These are phyloP conservation scores for Sphaerodactylus townsendi DNA, from an alignment of 2,113 vertebrate genomes.

Conservation along the genomic window DNA sequence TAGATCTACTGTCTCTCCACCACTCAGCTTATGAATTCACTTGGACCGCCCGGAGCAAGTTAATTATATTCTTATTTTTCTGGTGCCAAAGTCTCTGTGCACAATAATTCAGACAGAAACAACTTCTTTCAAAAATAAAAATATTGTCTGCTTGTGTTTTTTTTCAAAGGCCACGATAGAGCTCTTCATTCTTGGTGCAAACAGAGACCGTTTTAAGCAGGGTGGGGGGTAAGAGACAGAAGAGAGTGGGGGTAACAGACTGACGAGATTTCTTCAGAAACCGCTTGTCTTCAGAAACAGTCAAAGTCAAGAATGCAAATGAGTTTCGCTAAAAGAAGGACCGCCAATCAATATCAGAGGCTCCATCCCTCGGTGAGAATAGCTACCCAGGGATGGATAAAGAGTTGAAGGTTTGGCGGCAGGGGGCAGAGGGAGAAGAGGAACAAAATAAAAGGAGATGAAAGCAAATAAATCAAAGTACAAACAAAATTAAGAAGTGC, in stretches of 20 bases:
- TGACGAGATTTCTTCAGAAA: slow-evolving; percentile 61
- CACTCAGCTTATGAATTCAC: background rate
- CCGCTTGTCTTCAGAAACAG: slow-evolving; percentile 63
- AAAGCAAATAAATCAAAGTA: slow-evolving; percentile 43
- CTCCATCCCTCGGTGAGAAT: slow-evolving; percentile 45
- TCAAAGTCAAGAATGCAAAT: slow-evolving; percentile 69
- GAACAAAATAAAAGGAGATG: slow-evolving; percentile 24
- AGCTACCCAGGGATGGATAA: slow-evolving; percentile 58
- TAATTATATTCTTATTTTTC: slow-evolving; percentile 40
- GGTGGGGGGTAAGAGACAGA: background rate
- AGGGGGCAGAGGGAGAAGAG: background rate
- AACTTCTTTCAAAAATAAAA: slow-evolving; percentile 33
- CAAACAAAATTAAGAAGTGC: slow-evolving; percentile 21
- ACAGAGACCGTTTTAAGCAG: slow-evolving; percentile 60
- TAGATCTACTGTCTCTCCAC: background rate
- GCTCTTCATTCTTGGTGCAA: slow-evolving; percentile 58
- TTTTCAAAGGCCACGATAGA: slow-evolving; percentile 18
- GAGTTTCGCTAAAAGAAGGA: slow-evolving; percentile 60
- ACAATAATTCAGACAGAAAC: slow-evolving; percentile 48
- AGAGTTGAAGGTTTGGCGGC: slow-evolving; percentile 45
- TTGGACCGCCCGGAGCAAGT: slow-evolving; percentile 31
- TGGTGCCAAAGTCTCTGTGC: slow-evolving; percentile 36
- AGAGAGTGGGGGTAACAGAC: no score
- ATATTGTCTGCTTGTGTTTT: background rate
- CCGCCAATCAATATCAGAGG: slow-evolving; percentile 62